Percentiles rank a stretch among this genome's conserved stretches.
phyloP scores from a whole-genome alignment of 2,113 vertebrate species.

The Agapornis roseicollis region DNA sequence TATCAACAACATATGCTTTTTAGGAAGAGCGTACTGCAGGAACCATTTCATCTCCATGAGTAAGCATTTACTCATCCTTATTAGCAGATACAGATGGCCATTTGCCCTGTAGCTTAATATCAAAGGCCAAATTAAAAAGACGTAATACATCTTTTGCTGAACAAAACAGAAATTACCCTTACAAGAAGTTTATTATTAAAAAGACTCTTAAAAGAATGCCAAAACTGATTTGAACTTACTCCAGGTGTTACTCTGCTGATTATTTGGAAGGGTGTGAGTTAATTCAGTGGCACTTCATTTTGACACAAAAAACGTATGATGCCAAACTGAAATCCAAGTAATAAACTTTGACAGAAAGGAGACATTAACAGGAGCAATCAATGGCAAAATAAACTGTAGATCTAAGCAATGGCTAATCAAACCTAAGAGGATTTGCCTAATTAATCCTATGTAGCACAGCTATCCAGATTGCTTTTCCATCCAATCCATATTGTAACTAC shows the following conservation, averaged over 20 bases:
- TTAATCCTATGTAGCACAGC: slow-evolving; percentile 62
- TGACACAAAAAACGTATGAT: not conserved
- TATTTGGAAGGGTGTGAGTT: not conserved
- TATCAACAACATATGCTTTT: not conserved
- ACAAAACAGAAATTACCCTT: not conserved
- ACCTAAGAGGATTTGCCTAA: slow-evolving; percentile 71
- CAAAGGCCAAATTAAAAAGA: not conserved
- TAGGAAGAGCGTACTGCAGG: not conserved
- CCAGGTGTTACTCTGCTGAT: not conserved
- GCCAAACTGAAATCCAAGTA: slow-evolving; percentile 9
- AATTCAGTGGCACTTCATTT: not conserved
- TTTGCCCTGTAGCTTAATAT: not conserved
- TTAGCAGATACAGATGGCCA: not conserved
- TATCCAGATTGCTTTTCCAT: slow-evolving; percentile 50
- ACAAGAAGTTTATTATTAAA: not conserved
- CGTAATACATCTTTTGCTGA: not conserved
- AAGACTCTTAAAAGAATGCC: not conserved
- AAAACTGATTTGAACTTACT: not conserved
- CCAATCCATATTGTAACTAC: slow-evolving; percentile 33
- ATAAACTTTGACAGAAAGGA: slow-evolving; percentile 19
- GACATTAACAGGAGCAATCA: slow-evolving; percentile 31
- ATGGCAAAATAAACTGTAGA: slow-evolving; percentile 26
- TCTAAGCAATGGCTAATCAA: slow-evolving; percentile 65
- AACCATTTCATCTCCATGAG: not conserved
- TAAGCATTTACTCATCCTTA: slow-evolving; percentile 15